These are phyloP conservation scores for Erinaceus europaeus DNA, from an alignment of 2,113 vertebrate genomes.

Conservation along the genomic window DNA sequence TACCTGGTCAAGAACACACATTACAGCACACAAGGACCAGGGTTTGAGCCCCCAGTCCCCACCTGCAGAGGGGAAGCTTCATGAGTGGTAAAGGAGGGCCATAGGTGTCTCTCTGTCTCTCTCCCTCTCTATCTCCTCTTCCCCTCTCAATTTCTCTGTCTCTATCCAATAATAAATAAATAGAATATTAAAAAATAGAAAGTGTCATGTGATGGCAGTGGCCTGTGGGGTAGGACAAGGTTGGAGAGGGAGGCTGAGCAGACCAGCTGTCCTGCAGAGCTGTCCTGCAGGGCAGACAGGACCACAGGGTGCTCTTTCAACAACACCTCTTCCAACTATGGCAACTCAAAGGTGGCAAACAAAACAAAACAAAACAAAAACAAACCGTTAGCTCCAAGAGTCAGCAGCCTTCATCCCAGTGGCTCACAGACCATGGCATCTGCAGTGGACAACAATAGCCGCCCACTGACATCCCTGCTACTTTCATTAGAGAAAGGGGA, in stretches of 20 bases:
- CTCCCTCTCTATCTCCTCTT: no score
- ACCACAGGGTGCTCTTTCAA: background rate
- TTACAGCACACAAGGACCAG: no score
- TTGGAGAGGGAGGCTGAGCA: background rate
- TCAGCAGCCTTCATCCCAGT: background rate
- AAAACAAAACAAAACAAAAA: background rate
- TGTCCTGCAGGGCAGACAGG: background rate
- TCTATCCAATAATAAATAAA: no score
- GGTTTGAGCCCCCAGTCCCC: no score
- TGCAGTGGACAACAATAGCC: background rate
- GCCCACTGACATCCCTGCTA: background rate
- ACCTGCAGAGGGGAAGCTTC: no score
- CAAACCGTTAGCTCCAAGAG: background rate
- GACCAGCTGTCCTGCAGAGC: background rate
- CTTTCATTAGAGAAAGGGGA: slow-evolving; percentile 51
- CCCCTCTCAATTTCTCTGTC: no score
- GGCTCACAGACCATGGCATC: background rate
- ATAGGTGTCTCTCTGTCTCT: no score
- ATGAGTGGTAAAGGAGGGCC: no score
- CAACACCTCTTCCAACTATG: background rate
- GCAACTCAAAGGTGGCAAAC: background rate
- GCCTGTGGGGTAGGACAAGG: no score
- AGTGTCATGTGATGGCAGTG: background rate
- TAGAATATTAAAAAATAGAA: no score
- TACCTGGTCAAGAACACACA: no score